These are phyloP conservation scores for Erpobdella octoculata DNA, from an alignment of 2,888 invertebrate genomes.

Conservation along the genomic window DNA sequence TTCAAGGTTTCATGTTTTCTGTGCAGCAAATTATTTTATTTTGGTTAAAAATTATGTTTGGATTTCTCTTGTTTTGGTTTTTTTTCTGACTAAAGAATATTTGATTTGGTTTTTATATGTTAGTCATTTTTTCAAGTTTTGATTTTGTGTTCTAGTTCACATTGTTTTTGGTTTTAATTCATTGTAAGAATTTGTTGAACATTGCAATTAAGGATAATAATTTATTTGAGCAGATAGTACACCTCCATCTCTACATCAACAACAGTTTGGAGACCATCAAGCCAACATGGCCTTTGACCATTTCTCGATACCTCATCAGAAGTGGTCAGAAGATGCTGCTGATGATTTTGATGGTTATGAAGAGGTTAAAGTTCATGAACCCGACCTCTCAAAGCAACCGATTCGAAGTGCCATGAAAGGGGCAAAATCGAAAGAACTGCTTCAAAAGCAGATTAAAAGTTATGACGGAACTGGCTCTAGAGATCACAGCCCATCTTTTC, in stretches of 20 bases:
- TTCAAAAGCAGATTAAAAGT: slow-evolving; percentile 32
- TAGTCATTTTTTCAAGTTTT: not conserved
- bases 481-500: not conserved
- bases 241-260: too few relatives aligned
- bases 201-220: not conserved
- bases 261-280: too few relatives aligned
- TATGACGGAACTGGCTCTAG: not conserved
- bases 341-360: slow-evolving; percentile 1
- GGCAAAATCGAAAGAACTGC: slow-evolving; percentile 31
- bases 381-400: slow-evolving; percentile 51
- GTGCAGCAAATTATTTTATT: not conserved
- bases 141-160: not conserved
- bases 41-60: not conserved
- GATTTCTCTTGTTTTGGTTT: not conserved
- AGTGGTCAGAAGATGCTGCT: not conserved
- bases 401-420: slow-evolving; percentile 52
- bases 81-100: not conserved
- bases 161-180: not conserved
- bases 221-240: too few relatives aligned
- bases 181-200: not conserved
- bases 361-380: slow-evolving; percentile 49
- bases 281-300: not conserved
- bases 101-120: not conserved
- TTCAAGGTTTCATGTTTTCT: not conserved
- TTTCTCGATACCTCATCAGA: not conserved